These are phyloP conservation scores for Enteromius unitaeniatus DNA, from an alignment of 2,797 vertebrate genomes.

Conservation along the genomic window DNA sequence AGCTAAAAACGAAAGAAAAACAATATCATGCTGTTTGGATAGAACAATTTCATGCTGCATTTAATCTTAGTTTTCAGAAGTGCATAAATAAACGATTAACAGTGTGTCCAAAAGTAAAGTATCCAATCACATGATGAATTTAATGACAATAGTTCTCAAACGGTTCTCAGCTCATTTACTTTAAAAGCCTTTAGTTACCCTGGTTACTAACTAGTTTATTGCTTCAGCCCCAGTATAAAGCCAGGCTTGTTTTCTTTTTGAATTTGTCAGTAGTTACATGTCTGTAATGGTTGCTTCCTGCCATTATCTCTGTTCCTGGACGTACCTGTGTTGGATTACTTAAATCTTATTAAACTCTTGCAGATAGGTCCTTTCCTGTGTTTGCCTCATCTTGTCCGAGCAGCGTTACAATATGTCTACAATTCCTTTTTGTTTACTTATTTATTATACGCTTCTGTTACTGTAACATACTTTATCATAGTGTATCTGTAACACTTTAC, in stretches of 20 bases:
- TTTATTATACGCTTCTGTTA: neutral
- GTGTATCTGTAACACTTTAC: neutral
- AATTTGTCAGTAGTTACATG: no score
- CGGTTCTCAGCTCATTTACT: constrained; percentile 9
- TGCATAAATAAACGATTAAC: neutral
- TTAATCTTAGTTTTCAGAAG: constrained; percentile 25
- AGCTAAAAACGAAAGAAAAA: constrained; percentile 50
- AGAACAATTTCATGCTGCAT: neutral
- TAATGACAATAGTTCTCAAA: constrained; percentile 1
- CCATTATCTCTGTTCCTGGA: no score
- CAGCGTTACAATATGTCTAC: neutral
- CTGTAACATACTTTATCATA: neutral
- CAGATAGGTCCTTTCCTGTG: no score
- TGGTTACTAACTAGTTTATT: no score
- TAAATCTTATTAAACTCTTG: no score
- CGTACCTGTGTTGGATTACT: no score
- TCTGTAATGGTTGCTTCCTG: no score
- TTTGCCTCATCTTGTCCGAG: no score
- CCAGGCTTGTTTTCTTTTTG: no score
- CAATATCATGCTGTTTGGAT: no score
- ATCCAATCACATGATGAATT: constrained; percentile 18
- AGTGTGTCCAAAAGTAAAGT: neutral
- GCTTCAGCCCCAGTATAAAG: no score
- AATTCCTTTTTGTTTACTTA: neutral
- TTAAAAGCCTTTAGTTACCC: no score